These are phyloP conservation scores for Bimastos eiseni DNA, from an alignment of 2,888 invertebrate species.

Conservation along the genomic window DNA sequence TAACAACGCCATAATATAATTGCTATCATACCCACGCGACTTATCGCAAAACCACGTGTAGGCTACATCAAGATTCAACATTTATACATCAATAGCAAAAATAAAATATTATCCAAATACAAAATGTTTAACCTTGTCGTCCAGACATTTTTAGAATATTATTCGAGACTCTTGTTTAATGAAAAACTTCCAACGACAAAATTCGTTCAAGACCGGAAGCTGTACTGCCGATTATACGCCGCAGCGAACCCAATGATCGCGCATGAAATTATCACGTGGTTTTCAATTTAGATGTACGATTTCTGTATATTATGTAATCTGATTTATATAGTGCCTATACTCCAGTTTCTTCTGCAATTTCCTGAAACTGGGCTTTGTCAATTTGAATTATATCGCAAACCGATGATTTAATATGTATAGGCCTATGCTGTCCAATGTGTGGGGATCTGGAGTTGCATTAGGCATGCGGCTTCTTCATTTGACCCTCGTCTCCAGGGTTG, in stretches of 20 bases:
- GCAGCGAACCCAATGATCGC: background rate
- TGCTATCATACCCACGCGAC: background rate
- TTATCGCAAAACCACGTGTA: background rate
- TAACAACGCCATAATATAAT: background rate
- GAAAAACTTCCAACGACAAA: background rate
- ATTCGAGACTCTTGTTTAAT: background rate
- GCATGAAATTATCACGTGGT: background rate
- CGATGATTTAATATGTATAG: too few relatives aligned
- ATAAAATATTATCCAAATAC: background rate
- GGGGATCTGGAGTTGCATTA: too few relatives aligned
- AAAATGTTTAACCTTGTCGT: background rate
- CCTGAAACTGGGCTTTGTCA: too few relatives aligned
- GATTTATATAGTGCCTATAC: too few relatives aligned
- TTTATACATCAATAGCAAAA: background rate
- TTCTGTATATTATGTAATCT: too few relatives aligned
- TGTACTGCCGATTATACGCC: background rate
- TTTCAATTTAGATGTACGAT: too few relatives aligned
- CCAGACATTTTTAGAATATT: constrained; percentile 6
- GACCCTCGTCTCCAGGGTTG: too few relatives aligned
- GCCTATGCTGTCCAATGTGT: too few relatives aligned
- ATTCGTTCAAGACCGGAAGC: background rate
- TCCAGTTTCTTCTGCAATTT: too few relatives aligned
- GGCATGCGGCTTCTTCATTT: too few relatives aligned
- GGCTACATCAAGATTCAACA: background rate
- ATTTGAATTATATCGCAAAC: too few relatives aligned